Conservation (phyloP, 2,113 vertebrate species). For the Misgurnus anguillicaudatus region DNA sequence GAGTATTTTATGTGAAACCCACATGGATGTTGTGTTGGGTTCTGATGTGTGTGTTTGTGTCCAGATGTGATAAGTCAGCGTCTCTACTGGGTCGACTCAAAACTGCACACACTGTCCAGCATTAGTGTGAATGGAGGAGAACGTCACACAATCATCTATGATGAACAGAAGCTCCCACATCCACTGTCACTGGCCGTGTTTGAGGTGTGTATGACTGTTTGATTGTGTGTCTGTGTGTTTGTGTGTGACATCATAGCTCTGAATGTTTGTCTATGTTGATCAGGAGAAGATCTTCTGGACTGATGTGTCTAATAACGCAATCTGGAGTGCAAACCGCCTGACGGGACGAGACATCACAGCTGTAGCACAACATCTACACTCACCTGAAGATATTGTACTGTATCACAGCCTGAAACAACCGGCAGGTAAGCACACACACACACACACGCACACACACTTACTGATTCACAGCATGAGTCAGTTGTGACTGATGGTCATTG, state of each 20-base stretch:
- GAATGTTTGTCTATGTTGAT: not conserved
- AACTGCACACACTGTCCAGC: slow-evolving; percentile 85
- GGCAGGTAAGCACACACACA: slow-evolving; percentile 62
- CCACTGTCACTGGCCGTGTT: slow-evolving; percentile 83
- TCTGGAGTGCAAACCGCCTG: slow-evolving; percentile 84
- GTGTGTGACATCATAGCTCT: not conserved
- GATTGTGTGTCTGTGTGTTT: not conserved
- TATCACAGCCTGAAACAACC: slow-evolving; percentile 83
- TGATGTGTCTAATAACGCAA: slow-evolving; percentile 68
- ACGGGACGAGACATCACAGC: slow-evolving; percentile 75
- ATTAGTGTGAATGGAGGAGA: slow-evolving; percentile 75
- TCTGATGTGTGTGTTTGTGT: not conserved
- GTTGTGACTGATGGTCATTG: not conserved
- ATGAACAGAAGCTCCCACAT: slow-evolving; percentile 69
- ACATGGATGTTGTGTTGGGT: not conserved
- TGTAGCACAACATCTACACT: slow-evolving; percentile 72
- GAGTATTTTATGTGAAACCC: not conserved
- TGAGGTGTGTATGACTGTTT: slow-evolving; percentile 72
- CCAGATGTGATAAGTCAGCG: slow-evolving; percentile 81
- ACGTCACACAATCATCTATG: slow-evolving; percentile 72
- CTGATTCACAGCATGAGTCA: too few relatives aligned
- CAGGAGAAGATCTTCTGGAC: slow-evolving; percentile 91
- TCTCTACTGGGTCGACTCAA: slow-evolving; percentile 91
- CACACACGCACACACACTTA: too few relatives aligned
- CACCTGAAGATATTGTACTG: slow-evolving; percentile 79